Conservation (phyloP, 2,888 invertebrate genomes). For the Agriotes lineatus region DNA sequence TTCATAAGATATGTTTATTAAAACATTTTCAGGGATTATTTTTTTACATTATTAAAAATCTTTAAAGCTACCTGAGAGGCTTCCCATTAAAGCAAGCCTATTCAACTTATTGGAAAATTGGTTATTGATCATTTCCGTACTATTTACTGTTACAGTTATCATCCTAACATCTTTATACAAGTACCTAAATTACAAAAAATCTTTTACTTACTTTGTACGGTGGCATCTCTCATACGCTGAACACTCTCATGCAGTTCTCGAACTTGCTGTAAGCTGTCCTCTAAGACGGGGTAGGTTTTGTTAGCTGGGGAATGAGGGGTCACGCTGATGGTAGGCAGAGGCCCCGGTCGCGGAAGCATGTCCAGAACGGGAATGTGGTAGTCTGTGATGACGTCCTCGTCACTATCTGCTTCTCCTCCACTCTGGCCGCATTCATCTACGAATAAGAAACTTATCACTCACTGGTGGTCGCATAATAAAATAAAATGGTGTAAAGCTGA, state of each 20-base stretch:
- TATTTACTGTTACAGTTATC: no score
- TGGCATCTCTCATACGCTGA: conserved; percentile 80
- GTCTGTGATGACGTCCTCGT: conserved; percentile 84
- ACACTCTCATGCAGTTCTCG: conserved; percentile 82
- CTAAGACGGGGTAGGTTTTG: conserved; percentile 76
- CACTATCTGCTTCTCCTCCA: conserved; percentile 81
- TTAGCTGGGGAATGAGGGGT: conserved; percentile 89
- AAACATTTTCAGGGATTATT: no score
- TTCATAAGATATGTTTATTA: no score
- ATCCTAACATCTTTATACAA: no score
- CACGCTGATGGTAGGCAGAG: conserved; percentile 86
- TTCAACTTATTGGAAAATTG: no score
- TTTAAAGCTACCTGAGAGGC: no score
- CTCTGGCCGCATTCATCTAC: conserved; percentile 79
- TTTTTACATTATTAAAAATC: no score
- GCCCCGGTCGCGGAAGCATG: conserved; percentile 61
- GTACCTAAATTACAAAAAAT: no score
- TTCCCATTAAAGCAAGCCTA: no score
- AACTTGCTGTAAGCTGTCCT: conserved; percentile 82
- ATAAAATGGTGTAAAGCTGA: neutral
- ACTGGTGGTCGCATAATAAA: neutral
- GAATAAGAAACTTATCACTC: conserved; percentile 1
- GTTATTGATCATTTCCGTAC: no score
- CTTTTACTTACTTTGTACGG: conserved; percentile 63
- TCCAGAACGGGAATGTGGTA: conserved; percentile 68